Conservation (phyloP, 2,888 invertebrate genomes). For the Clunio marinus region DNA sequence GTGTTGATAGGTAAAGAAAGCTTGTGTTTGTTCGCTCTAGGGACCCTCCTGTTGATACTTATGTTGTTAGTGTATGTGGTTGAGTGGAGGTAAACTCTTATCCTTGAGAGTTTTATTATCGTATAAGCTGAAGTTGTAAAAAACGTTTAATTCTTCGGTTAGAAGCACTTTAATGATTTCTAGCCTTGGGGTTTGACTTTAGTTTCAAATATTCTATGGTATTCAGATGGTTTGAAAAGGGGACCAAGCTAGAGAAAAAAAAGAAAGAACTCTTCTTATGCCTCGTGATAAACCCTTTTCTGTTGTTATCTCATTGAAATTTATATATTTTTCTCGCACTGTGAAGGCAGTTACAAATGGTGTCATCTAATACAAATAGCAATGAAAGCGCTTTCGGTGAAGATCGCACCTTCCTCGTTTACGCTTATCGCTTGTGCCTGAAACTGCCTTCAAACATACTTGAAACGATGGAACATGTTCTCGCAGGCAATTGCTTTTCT, state of each 20-base stretch:
- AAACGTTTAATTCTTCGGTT: too few relatives aligned
- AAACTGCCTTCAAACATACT: background rate
- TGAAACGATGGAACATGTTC: slow-evolving; percentile 10
- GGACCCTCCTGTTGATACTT: slow-evolving; percentile 9
- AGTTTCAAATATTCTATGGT: too few relatives aligned
- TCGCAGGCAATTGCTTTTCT: slow-evolving; percentile 29
- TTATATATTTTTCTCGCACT: background rate
- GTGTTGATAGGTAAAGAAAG: too few relatives aligned
- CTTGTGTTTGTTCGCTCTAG: background rate
- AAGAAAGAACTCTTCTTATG: too few relatives aligned
- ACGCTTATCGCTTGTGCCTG: background rate
- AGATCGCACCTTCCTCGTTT: background rate
- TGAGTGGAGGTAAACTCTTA: background rate
- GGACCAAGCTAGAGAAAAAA: too few relatives aligned
- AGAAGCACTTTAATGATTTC: too few relatives aligned
- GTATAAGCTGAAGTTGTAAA: too few relatives aligned
- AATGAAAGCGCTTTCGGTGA: background rate
- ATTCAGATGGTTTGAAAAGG: too few relatives aligned
- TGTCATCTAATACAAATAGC: slow-evolving; percentile 5
- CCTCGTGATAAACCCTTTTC: background rate
- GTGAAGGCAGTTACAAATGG: slow-evolving; percentile 16
- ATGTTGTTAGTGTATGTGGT: slow-evolving; percentile 5
- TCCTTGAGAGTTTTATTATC: background rate
- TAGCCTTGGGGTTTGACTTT: too few relatives aligned
- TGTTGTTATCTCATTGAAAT: slow-evolving; percentile 7